Percentiles rank a stretch among this genome's conserved stretches.
Conservation (phyloP, 1,140 invertebrate genomes). For the Diploscapter pachys region DNA sequence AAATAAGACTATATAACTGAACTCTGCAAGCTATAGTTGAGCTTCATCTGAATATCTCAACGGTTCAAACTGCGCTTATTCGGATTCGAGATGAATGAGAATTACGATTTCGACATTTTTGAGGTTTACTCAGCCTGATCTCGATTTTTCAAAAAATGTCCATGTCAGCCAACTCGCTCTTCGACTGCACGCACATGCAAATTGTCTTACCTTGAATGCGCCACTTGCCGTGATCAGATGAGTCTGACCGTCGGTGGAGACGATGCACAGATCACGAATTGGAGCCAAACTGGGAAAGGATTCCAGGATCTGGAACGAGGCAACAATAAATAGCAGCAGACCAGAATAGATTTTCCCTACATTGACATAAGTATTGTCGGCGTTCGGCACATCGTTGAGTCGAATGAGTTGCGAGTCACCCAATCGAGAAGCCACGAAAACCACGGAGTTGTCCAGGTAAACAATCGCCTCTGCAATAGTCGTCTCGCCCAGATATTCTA, state of each 20-base stretch:
- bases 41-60: too few species aligned
- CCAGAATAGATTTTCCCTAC: constrained; percentile 65
- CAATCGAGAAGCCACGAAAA: constrained; percentile 90
- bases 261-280: constrained; percentile 93
- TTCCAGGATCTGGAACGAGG: constrained; percentile 12
- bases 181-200: too few species aligned
- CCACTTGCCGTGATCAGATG: constrained; percentile 94
- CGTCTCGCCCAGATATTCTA: constrained; percentile 70
- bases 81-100: constrained; percentile 61
- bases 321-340: not conserved
- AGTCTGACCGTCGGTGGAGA: constrained; percentile 91
- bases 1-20: too few species aligned
- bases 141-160: too few species aligned
- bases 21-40: too few species aligned
- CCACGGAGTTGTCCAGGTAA: constrained; percentile 96
- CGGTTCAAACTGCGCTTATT: too few species aligned
- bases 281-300: constrained; percentile 76
- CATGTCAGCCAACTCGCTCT: too few species aligned
- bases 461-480: constrained; percentile 95
- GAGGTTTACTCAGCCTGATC: not conserved
- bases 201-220: constrained; percentile 61
- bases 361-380: constrained; percentile 79
- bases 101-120: constrained; percentile 6
- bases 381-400: constrained; percentile 78
- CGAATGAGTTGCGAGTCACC: constrained; percentile 94